Percentiles rank a stretch among this genome's conserved stretches.
These are phyloP conservation scores for Scomber scombrus DNA, from an alignment of 2,113 vertebrate species.

Conservation along the genomic window DNA sequence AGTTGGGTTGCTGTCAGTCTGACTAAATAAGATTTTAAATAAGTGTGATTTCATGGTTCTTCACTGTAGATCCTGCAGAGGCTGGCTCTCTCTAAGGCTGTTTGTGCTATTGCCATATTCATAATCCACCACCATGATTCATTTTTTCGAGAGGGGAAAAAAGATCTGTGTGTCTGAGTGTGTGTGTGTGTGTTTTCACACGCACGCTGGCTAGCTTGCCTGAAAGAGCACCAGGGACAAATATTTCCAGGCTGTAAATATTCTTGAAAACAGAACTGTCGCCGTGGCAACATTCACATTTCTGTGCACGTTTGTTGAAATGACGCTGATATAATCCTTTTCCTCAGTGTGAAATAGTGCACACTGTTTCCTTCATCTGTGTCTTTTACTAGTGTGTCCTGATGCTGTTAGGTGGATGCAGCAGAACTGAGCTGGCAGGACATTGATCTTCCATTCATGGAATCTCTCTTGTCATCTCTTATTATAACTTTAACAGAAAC, in stretches of 20 bases:
- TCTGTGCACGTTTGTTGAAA: slow-evolving; percentile 34
- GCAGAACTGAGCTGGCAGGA: slow-evolving; percentile 11
- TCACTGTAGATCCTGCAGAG: slow-evolving; percentile 38
- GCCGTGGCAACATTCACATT: slow-evolving; percentile 61
- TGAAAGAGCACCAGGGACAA: slow-evolving; percentile 65
- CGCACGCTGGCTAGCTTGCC: slow-evolving; percentile 40
- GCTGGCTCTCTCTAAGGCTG: slow-evolving; percentile 37
- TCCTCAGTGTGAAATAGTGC: slow-evolving; percentile 13
- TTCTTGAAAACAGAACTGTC: slow-evolving; percentile 73
- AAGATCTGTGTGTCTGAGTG: not conserved
- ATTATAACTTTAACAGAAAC: not conserved
- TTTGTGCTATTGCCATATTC: slow-evolving; percentile 68
- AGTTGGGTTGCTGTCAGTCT: not conserved
- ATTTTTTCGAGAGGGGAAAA: slow-evolving; percentile 50
- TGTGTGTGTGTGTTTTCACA: not conserved
- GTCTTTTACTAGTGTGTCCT: not conserved
- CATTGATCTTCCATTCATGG: not conserved
- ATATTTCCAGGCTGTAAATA: slow-evolving; percentile 82
- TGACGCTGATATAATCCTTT: slow-evolving; percentile 16
- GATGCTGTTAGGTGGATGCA: slow-evolving; percentile 2
- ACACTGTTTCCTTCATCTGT: slow-evolving; percentile 1
- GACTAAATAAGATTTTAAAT: not conserved
- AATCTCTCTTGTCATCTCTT: not conserved
- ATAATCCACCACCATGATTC: slow-evolving; percentile 75
- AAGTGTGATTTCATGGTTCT: slow-evolving; percentile 45